Evolutionary conservation across 92 coral and sea anemone genomes (phyloP).

Genomic region (Bergia sp.): DNA sequence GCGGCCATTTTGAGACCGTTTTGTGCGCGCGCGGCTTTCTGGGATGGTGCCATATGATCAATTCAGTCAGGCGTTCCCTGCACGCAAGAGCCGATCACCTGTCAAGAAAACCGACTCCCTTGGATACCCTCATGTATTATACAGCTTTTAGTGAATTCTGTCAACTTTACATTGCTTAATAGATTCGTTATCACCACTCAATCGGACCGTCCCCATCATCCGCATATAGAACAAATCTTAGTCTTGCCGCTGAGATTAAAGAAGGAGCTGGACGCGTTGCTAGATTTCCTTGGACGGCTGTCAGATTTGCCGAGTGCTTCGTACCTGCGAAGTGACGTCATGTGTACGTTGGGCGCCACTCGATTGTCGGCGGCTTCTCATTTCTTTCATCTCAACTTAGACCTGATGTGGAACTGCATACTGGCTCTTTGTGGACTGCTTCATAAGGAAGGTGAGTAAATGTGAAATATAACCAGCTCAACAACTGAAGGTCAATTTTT

Average conservation of each 20-base stretch:
- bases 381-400: constrained; percentile 86
- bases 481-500: no score
- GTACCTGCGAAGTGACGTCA: constrained; percentile 60
- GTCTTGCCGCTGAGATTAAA: constrained; percentile 60
- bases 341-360: constrained; percentile 36
- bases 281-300: constrained; percentile 73
- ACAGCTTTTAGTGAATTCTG: no score
- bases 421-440: constrained; percentile 74
- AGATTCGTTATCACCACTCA: constrained; percentile 52
- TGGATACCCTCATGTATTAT: no score
- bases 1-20: no score
- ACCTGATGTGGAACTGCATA: constrained; percentile 77
- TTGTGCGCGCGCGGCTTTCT: no score
- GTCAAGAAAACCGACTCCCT: no score
- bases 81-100: no score
- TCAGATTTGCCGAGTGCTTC: constrained; percentile 71
- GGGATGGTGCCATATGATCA: no score
- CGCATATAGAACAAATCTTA: constrained; percentile 49
- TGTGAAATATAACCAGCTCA: not conserved
- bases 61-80: no score
- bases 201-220: constrained; percentile 25
- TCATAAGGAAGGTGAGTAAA: constrained; percentile 66
- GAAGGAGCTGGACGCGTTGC: constrained; percentile 73
- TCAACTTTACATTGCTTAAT: not conserved
- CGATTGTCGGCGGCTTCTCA: constrained; percentile 75